Percentiles rank a stretch among this genome's conserved stretches.
Evolutionary conservation across 2,797 vertebrate species (phyloP).

Genomic region (Onychomys leucogaster): DNA sequence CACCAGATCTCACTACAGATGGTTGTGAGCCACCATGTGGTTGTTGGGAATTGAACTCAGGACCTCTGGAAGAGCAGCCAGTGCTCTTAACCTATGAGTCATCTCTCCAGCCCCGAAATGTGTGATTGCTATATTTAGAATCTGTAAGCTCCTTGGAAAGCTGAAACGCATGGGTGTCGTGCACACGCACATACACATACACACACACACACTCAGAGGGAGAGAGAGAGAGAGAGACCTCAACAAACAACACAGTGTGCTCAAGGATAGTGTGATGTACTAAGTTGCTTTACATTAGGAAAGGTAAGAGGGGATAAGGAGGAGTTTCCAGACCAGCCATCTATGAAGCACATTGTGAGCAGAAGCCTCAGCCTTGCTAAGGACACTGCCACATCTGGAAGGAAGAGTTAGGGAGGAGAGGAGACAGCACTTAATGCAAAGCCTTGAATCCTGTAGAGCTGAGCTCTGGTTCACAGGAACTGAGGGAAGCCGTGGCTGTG

Average conservation of each 20-base stretch:
- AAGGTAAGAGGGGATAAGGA: not conserved
- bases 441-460: not conserved
- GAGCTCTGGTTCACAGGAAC: not conserved
- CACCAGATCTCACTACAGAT: too few species aligned
- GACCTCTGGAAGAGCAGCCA: too few species aligned
- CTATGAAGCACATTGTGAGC: not conserved
- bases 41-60: too few species aligned
- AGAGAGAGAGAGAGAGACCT: not conserved
- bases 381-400: not conserved
- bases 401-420: not conserved
- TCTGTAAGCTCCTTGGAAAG: not conserved
- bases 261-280: not conserved
- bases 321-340: not conserved
- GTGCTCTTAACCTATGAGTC: too few species aligned
- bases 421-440: not conserved
- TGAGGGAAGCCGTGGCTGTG: not conserved
- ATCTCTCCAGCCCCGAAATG: too few species aligned
- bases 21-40: too few species aligned
- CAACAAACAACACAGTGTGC: not conserved
- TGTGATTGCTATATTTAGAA: not conserved
- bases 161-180: not conserved
- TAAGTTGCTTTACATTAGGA: not conserved
- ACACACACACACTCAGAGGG: not conserved
- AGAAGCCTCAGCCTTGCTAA: not conserved
- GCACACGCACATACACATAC: accelerated